Evolutionary conservation across 2,113 vertebrate genomes (phyloP), one percentile per base, ranked within the genome.

Genomic region (Spheniscus mendiculus): DNA sequence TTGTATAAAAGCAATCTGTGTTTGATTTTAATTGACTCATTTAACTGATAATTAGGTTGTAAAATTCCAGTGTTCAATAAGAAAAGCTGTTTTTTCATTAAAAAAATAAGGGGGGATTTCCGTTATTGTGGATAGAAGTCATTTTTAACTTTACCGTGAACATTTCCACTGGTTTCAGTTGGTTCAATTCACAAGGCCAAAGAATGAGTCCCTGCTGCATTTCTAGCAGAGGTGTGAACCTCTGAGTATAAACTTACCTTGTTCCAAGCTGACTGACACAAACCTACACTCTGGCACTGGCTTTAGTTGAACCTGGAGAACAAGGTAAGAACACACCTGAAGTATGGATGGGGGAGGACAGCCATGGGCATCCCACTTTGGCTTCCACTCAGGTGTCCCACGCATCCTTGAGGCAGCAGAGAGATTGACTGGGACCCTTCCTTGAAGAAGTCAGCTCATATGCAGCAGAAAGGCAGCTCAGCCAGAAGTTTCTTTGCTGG

Each of bases 71-170:
- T 72, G 29, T 49, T 66, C 4, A 5, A 29, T 92, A 40, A 34
- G 20, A 26, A 70, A 77, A 66, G 6, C 12, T 85, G 4, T 40
- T 8, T 44, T 84, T 77, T 34, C n/a, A 85, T 26, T 16, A 21
- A 63, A 52, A 56, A 13, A 22, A 17, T 21, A 22, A 29, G 1
- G 2, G 4, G 1, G 1, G 1, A 26, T 69, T 81, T 73, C 22
- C 27, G 5, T 71, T 76, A 26, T 19, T 55, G 22, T 23, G 7
- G 8, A 11, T 44, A 79, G 36, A 79, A 56, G 45, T 25, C 59
- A 69, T 69, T 96, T 97, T 96, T 77, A 45, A 93, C 70, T 94
- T 90, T 83, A 92, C 49, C 38, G 29, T 52, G n/a, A 52, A 47
- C 79, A 89, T 93, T 97, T 97, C 86, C 89, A 73, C 19, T 59